phyloP scores from a whole-genome alignment of 2,797 vertebrate species.

The Cyprinodon diabolis region DNA sequence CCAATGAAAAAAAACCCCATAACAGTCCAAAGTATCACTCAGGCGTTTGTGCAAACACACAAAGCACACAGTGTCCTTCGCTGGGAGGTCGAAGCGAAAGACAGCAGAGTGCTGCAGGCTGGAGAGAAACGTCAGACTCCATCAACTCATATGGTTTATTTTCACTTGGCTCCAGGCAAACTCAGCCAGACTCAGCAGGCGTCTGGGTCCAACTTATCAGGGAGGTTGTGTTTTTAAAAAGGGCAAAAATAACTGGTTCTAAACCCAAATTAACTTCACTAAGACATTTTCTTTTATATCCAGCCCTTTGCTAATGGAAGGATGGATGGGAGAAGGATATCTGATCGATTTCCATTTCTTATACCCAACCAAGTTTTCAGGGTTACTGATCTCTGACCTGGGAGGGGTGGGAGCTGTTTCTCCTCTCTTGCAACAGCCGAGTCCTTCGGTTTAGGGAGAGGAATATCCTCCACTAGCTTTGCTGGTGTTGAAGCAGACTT shows the following conservation, averaged over 20 bases:
- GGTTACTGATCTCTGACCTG: slow-evolving; percentile 81
- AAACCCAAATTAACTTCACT: slow-evolving; percentile 23
- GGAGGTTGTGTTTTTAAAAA: slow-evolving; percentile 51
- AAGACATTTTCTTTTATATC: slow-evolving; percentile 10
- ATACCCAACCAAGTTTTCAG: background rate
- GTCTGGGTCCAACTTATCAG: slow-evolving; percentile 46
- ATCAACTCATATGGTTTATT: slow-evolving; percentile 75
- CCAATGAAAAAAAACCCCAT: background rate
- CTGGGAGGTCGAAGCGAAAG: slow-evolving; percentile 70
- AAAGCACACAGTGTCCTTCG: slow-evolving; percentile 60
- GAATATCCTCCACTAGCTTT: slow-evolving; percentile 86
- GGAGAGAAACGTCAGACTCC: slow-evolving; percentile 69
- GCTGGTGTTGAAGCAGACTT: slow-evolving; percentile 90
- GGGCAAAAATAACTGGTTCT: slow-evolving; percentile 42
- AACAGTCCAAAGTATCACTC: slow-evolving; percentile 28
- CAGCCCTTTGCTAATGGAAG: no score
- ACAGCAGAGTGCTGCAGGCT: slow-evolving; percentile 68
- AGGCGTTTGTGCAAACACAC: slow-evolving; percentile 17
- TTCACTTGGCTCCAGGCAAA: slow-evolving; percentile 67
- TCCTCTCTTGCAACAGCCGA: slow-evolving; percentile 83
- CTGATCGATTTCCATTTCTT: background rate
- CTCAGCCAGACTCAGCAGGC: slow-evolving; percentile 68
- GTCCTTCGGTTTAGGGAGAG: slow-evolving; percentile 85
- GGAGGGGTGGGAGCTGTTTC: slow-evolving; percentile 91
- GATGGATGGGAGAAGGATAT: background rate